These are phyloP conservation scores for Sardina pilchardus DNA, from an alignment of 2,113 vertebrate genomes.

Conservation along the genomic window DNA sequence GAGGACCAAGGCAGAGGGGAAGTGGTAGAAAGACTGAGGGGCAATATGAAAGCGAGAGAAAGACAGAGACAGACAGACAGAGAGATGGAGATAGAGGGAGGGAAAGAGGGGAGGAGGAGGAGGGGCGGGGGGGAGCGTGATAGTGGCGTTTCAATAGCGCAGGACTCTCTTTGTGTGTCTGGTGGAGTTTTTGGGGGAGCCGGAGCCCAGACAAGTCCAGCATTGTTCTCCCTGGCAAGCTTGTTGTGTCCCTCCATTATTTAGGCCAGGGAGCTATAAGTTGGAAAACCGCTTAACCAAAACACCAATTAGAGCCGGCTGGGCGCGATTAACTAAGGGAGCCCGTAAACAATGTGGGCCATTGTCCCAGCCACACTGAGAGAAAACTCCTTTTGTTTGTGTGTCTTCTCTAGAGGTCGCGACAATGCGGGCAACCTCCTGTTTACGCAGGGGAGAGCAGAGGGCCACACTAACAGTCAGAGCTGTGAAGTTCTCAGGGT, in stretches of 20 bases:
- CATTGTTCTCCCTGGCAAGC: constrained; percentile 65
- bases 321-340: constrained; percentile 65
- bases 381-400: constrained; percentile 62
- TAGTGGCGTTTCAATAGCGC: constrained; percentile 40
- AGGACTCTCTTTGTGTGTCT: constrained; percentile 51
- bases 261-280: constrained; percentile 70
- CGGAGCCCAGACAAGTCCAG: constrained; percentile 59
- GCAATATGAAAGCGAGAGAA: background rate
- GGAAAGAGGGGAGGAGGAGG: constrained; percentile 14
- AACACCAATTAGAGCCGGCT: constrained; percentile 79
- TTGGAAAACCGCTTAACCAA: constrained; percentile 83
- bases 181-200: constrained; percentile 48
- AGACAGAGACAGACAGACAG: constrained; percentile 12
- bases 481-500: background rate
- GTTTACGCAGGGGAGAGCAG: background rate
- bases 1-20: background rate
- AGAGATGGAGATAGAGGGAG: constrained; percentile 20
- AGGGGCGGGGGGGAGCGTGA: background rate
- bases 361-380: constrained; percentile 61
- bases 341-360: constrained; percentile 65
- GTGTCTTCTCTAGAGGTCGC: constrained; percentile 50
- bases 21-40: background rate
- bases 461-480: background rate
- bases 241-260: constrained; percentile 58
- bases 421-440: constrained; percentile 40